Conservation (phyloP, 2,113 vertebrate species). For the Macaca nemestrina region DNA sequence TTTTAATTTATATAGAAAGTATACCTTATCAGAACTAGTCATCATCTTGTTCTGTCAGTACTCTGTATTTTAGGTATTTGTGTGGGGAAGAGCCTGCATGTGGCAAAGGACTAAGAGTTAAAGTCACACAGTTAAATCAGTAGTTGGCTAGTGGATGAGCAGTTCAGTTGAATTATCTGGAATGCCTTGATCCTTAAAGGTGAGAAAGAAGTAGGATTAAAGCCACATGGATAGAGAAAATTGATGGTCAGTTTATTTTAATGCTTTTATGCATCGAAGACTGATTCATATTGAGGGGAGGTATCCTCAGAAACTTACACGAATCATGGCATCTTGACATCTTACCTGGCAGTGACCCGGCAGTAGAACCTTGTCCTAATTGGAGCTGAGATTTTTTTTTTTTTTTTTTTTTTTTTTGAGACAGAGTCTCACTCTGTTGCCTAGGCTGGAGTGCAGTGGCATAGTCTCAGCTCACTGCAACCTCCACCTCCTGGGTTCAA, state of each 20-base stretch:
- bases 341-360: not conserved
- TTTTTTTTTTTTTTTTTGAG: too few species aligned
- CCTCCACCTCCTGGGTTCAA: too few species aligned
- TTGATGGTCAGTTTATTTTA: not conserved
- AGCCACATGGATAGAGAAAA: not conserved
- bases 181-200: not conserved
- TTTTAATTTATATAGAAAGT: not conserved
- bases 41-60: rapidly evolving
- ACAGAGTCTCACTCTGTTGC: too few species aligned
- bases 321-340: rapidly evolving
- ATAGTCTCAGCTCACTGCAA: too few species aligned
- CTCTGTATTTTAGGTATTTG: not conserved
- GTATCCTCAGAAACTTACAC: rapidly evolving
- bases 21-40: not conserved
- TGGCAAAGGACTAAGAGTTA: not conserved
- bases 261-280: too few species aligned
- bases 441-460: too few species aligned
- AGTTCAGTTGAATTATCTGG: not conserved
- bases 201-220: not conserved
- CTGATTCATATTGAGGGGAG: not conserved
- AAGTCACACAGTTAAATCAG: not conserved
- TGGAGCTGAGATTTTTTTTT: not conserved
- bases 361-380: not conserved
- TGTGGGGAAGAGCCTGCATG: not conserved
- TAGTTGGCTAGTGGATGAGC: not conserved